Base-by-base conservation (phyloP, 1,140 invertebrate species). In the Hermetia illucens region DNA sequence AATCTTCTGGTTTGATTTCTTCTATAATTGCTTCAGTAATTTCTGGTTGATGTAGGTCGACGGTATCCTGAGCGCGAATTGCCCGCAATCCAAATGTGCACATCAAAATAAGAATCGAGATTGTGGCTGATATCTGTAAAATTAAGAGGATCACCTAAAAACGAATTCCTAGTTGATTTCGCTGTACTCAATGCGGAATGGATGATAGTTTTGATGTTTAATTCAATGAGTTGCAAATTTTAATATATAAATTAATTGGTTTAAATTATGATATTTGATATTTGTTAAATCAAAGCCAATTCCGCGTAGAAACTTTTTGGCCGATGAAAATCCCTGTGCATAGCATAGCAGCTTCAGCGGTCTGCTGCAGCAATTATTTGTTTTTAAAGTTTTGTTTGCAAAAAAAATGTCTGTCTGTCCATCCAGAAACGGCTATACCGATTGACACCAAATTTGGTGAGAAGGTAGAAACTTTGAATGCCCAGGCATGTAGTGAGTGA, bases 111-210 rank as follows among this genome's bases (percentile, higher is more conserved):
- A 32, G 30, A 32, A 32, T 32, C 13, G 17, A 8, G 17, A 10
- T 13, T 32, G 10, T 16, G 8, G 30, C 16, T 32, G 30, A 32
- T 32, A 32, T 32, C 30, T 32, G 30, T 13, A 32, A 32, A 32
- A 32, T 13, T 13, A 32, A 32, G 10, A 32, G 5, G 17, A 32
- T 6, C 30, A 32, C 30, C 30, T 32, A 32, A 32, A 8, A 32
- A 6, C 17, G 5, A 32, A 8, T 32, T 32, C 17, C 5, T 32
- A 13, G 10, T 32, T 32, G 6, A 25, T 25, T n/a, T 6, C 24
- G n/a, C 6, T 25, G 6, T 25, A 25, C 6, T 8, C n/a, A 25
- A n/a, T n/a, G n/a, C 6, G 6, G n/a, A 25, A 8, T 8, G n/a
- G n/a, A 8, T 25, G n/a, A 25, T 25, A 25, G 6, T 25, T n/a